phyloP scores from a whole-genome alignment of 2,797 vertebrate species.

The Carapus acus region DNA sequence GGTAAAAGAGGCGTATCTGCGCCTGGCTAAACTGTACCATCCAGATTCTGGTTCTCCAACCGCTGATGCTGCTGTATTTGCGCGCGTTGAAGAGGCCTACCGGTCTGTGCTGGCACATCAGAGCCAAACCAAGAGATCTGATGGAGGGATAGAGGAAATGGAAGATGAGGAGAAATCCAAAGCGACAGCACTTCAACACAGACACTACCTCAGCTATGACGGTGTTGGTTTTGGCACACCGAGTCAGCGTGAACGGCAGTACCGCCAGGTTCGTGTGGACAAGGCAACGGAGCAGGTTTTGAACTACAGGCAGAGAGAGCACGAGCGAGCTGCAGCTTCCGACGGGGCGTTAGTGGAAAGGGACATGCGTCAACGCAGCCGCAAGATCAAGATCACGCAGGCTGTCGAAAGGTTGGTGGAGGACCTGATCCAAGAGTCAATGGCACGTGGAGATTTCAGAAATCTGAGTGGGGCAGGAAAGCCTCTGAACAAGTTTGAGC shows the following conservation, averaged over 20 bases:
- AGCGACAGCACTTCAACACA: conserved; percentile 76
- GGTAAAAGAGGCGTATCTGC: conserved; percentile 80
- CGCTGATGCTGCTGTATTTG: conserved; percentile 75
- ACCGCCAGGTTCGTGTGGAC: conserved; percentile 83
- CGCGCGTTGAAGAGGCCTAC: conserved; percentile 85
- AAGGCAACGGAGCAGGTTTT: conserved; percentile 82
- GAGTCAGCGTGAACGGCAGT: conserved; percentile 87
- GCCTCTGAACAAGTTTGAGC: conserved; percentile 83
- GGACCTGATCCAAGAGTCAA: conserved; percentile 95
- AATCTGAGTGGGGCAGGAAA: conserved; percentile 90
- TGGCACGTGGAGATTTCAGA: conserved; percentile 91
- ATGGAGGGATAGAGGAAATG: conserved; percentile 37
- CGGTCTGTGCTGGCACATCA: conserved; percentile 76
- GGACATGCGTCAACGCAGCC: conserved; percentile 80
- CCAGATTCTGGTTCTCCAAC: conserved; percentile 80
- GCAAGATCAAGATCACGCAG: conserved; percentile 86
- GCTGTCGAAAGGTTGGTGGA: conserved; percentile 91
- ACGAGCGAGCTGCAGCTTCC: conserved; percentile 66
- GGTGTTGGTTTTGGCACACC: conserved; percentile 87
- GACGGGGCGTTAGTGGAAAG: conserved; percentile 73
- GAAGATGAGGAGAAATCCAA: conserved; percentile 74
- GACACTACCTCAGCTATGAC: conserved; percentile 92
- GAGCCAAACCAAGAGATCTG: conserved; percentile 31
- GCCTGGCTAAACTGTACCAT: conserved; percentile 87
- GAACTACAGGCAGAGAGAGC: conserved; percentile 78